Conservation (phyloP, 2,888 invertebrate species). For the Leucophenga maculata region DNA sequence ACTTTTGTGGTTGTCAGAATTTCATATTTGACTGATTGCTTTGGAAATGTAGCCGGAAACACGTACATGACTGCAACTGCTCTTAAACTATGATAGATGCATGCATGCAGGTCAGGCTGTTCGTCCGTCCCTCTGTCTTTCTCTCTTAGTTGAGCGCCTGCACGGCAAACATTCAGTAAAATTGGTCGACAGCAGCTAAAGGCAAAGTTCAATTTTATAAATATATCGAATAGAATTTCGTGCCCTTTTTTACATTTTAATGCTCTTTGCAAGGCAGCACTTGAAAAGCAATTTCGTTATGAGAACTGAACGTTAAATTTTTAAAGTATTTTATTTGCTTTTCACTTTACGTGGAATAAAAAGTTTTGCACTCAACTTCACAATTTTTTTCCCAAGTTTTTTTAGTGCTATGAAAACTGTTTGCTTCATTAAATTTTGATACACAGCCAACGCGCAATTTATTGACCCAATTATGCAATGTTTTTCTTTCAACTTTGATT, state of each 20-base stretch:
- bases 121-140: no score
- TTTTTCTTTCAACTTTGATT: slow-evolving; percentile 26
- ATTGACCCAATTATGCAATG: slow-evolving; percentile 54
- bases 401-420: slow-evolving; percentile 5
- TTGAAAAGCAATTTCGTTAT: slow-evolving; percentile 8
- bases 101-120: not conserved
- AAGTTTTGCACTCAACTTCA: slow-evolving; percentile 17
- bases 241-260: not conserved
- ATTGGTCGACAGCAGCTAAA: not conserved
- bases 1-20: slow-evolving; percentile 55
- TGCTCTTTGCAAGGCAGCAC: not conserved
- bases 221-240: not conserved
- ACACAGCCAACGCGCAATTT: slow-evolving; percentile 23
- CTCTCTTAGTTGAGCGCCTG: no score
- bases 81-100: slow-evolving; percentile 14
- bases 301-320: slow-evolving; percentile 1
- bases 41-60: slow-evolving; percentile 54
- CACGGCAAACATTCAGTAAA: not conserved
- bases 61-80: slow-evolving; percentile 32
- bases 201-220: slow-evolving; percentile 7
- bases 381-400: slow-evolving; percentile 9
- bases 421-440: slow-evolving; percentile 27
- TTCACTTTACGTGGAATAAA: slow-evolving; percentile 41
- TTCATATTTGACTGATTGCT: slow-evolving; percentile 65
- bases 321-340: slow-evolving; percentile 43